Evolutionary conservation across 1,140 invertebrate genomes (phyloP).

Genomic region (Drosophila asahinai): DNA sequence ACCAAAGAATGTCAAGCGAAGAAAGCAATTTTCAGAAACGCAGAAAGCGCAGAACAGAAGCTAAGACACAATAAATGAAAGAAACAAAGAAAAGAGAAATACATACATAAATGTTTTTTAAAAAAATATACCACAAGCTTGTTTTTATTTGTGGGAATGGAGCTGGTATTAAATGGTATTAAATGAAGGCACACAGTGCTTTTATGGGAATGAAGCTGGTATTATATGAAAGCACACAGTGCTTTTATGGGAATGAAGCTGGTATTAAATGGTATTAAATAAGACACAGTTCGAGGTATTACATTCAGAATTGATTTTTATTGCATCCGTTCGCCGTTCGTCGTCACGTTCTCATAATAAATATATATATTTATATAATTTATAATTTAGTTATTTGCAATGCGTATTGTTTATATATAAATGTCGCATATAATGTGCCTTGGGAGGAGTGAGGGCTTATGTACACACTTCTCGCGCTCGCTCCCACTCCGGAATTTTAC

Average conservation of each 20-base stretch:
- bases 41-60: constrained; percentile 31
- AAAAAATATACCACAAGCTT: not conserved
- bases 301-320: constrained; percentile 64
- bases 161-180: constrained; percentile 12
- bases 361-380: constrained; percentile 52
- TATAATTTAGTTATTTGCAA: constrained; percentile 63
- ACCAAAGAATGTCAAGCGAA: constrained; percentile 14
- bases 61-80: constrained; percentile 46
- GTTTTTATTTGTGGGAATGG: not conserved
- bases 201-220: not conserved
- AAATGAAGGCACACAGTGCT: not conserved
- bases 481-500: constrained; percentile 24
- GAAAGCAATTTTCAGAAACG: constrained; percentile 38
- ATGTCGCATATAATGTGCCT: constrained; percentile 52
- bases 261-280: constrained; percentile 8
- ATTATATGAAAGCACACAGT: not conserved
- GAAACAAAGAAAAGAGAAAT: constrained; percentile 48
- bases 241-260: too few relatives aligned
- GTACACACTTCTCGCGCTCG: constrained; percentile 40
- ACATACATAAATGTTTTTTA: constrained; percentile 51
- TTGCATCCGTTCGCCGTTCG: constrained; percentile 44
- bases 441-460: constrained; percentile 22
- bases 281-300: not conserved
- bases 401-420: constrained; percentile 28
- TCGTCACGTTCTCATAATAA: constrained; percentile 56